Evolutionary conservation across 2,797 vertebrate genomes (phyloP).

Genomic region (Lacerta bilineata): DNA sequence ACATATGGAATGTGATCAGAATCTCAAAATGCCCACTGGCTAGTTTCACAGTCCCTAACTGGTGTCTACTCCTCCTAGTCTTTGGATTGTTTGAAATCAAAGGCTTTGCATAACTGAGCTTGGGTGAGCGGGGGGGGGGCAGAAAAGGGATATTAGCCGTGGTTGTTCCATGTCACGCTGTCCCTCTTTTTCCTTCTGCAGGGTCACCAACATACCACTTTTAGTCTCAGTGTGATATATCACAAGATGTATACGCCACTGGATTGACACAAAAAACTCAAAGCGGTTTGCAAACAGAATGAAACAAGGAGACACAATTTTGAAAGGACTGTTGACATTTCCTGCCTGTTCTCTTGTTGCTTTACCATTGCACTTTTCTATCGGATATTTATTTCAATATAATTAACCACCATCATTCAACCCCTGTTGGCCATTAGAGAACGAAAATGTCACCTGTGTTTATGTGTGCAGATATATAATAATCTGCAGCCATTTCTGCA

Average conservation of each 20-base stretch:
- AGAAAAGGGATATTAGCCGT: background rate
- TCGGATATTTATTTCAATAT: too few species aligned
- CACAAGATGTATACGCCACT: too few species aligned
- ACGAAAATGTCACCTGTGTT: too few species aligned
- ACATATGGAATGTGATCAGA: background rate
- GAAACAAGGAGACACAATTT: too few species aligned
- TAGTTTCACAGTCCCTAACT: background rate
- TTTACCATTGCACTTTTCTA: too few species aligned
- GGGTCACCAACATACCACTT: background rate
- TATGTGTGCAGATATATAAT: background rate
- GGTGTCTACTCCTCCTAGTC: background rate
- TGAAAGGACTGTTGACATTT: too few species aligned
- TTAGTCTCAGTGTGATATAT: background rate
- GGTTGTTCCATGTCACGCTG: background rate
- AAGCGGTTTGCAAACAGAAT: too few species aligned
- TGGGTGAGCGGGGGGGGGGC: background rate
- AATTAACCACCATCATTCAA: too few species aligned
- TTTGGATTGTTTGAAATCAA: background rate
- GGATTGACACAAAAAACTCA: too few species aligned
- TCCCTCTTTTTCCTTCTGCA: background rate
- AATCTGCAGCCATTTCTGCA: background rate
- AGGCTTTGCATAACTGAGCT: background rate
- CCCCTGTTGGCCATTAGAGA: too few species aligned
- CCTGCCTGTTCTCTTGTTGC: too few species aligned
- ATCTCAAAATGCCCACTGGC: background rate